These are phyloP conservation scores for Acridotheres tristis DNA, from an alignment of 2,797 vertebrate species.

Conservation along the genomic window DNA sequence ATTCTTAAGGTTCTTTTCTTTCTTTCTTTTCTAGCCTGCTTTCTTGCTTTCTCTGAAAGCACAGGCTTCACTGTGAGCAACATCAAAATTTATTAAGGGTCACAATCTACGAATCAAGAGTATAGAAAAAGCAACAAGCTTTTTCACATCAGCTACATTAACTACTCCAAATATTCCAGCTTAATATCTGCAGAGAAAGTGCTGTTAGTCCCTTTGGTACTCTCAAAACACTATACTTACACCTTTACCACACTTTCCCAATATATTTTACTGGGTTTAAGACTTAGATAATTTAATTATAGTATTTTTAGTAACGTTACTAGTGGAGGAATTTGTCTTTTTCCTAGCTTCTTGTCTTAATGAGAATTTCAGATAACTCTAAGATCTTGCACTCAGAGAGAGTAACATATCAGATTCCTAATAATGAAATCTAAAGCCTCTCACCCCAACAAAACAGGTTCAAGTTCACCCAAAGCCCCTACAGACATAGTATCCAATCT, in stretches of 20 bases:
- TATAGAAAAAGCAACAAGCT: not conserved
- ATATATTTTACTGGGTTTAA: constrained; percentile 39
- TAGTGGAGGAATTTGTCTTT: constrained; percentile 23
- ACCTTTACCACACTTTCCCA: not conserved
- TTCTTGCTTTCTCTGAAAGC: constrained; percentile 37
- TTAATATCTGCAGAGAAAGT: constrained; percentile 10
- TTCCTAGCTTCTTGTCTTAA: constrained; percentile 50
- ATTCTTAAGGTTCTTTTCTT: constrained; percentile 31
- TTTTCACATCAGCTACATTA: constrained; percentile 35
- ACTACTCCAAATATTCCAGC: not conserved
- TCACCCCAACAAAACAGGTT: constrained; percentile 27
- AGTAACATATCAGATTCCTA: constrained; percentile 13
- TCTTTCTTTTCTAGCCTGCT: not conserved
- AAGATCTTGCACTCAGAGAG: not conserved
- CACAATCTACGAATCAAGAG: constrained; percentile 47
- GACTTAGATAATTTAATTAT: constrained; percentile 49
- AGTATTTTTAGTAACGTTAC: constrained; percentile 45
- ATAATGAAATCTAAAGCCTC: constrained; percentile 51
- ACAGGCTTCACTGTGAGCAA: not conserved
- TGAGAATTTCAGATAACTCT: constrained; percentile 60
- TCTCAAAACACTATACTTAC: not conserved
- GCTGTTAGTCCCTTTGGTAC: not conserved
- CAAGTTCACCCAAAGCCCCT: constrained; percentile 22
- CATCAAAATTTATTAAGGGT: constrained; percentile 42
- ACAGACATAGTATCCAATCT: not conserved